Evolutionary conservation across 2,113 vertebrate species (phyloP).

Genomic region (Corythoichthys intestinalis): DNA sequence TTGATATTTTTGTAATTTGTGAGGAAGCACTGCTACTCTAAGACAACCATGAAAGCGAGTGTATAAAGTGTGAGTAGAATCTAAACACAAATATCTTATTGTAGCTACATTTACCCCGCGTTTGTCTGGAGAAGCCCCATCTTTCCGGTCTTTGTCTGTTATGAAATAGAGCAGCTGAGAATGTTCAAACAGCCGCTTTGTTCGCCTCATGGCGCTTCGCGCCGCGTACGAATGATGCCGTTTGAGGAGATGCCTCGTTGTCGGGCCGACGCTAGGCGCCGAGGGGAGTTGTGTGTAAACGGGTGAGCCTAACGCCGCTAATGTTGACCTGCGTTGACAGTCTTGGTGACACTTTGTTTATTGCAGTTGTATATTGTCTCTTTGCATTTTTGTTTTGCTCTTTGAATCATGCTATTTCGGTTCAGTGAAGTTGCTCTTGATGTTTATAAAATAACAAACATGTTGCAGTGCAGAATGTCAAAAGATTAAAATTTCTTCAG

Average conservation of each 20-base stretch:
- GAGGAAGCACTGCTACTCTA: too few relatives aligned
- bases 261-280: conserved; percentile 34
- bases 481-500: neutral
- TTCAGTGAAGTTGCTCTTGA: neutral
- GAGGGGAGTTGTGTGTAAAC: conserved; percentile 23
- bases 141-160: conserved; percentile 10
- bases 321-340: conserved; percentile 60
- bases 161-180: conserved; percentile 3
- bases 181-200: conserved; percentile 12
- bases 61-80: neutral
- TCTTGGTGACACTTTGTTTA: conserved; percentile 37
- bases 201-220: neutral
- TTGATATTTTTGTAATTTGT: too few relatives aligned
- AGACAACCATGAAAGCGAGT: neutral
- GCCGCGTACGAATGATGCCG: too few relatives aligned
- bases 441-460: neutral
- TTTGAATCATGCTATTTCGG: neutral
- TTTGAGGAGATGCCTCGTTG: conserved; percentile 12
- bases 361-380: neutral
- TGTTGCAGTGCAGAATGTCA: neutral
- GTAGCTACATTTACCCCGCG: neutral
- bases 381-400: neutral
- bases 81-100: neutral
- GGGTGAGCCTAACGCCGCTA: conserved; percentile 11
- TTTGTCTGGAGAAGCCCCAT: conserved; percentile 2